A percentile compares a stretch with the other conserved stretches of the same genome.
Conservation (phyloP, 2,797 vertebrate genomes). For the Coilia nasus region DNA sequence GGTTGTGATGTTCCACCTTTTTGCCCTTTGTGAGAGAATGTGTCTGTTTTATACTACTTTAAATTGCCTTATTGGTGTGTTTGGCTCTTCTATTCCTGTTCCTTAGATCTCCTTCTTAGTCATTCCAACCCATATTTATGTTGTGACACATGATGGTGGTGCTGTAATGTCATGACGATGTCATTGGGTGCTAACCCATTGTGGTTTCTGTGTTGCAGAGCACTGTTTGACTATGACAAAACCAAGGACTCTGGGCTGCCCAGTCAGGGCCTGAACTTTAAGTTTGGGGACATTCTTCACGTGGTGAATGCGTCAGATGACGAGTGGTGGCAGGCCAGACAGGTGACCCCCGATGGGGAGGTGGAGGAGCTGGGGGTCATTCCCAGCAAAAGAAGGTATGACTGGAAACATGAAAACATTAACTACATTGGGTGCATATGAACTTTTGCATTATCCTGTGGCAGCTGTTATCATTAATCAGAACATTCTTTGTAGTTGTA, state of each 20-base stretch:
- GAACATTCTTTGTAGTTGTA: neutral
- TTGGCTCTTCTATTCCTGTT: neutral
- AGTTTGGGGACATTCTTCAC: slow-evolving; percentile 94
- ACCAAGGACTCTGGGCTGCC: slow-evolving; percentile 94
- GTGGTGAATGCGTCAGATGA: slow-evolving; percentile 97
- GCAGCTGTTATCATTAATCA: neutral
- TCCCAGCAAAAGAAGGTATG: slow-evolving; percentile 95
- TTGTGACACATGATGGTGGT: neutral
- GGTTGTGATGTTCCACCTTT: neutral
- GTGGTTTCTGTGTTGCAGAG: slow-evolving; percentile 69
- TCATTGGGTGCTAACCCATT: neutral
- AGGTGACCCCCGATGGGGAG: slow-evolving; percentile 88
- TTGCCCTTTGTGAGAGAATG: neutral
- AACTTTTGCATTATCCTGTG: neutral
- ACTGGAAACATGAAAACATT: neutral
- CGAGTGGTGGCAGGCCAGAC: slow-evolving; percentile 98
- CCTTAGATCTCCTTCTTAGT: neutral
- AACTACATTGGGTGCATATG: neutral
- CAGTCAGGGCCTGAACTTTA: slow-evolving; percentile 93
- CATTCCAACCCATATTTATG: neutral
- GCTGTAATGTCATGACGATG: too few species aligned
- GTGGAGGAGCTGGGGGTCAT: slow-evolving; percentile 96
- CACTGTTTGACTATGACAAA: slow-evolving; percentile 96
- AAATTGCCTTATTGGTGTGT: neutral
- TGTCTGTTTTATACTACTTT: neutral